Evolutionary conservation across 2,888 invertebrate species (phyloP).

Genomic region (Automeris io): DNA sequence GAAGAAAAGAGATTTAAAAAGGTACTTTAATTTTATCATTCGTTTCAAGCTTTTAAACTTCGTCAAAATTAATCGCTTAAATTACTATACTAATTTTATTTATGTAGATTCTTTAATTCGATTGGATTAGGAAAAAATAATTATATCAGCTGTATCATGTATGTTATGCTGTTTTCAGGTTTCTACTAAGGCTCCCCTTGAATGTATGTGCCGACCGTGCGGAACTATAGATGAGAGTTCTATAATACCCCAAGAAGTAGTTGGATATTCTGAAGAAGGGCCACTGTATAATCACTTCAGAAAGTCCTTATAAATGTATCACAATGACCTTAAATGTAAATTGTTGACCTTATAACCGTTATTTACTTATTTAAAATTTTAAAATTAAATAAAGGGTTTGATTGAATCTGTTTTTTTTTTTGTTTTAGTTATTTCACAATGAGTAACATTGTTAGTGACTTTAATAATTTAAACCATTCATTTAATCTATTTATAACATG

Average conservation of each 20-base stretch:
- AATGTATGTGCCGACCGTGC: constrained; percentile 96
- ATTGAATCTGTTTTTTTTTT: too few relatives aligned
- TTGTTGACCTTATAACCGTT: background rate
- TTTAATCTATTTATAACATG: too few relatives aligned
- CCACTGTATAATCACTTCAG: constrained; percentile 88
- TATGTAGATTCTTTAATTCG: too few relatives aligned
- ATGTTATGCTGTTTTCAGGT: too few relatives aligned
- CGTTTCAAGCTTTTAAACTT: too few relatives aligned
- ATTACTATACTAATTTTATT: too few relatives aligned
- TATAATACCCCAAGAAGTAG: constrained; percentile 92
- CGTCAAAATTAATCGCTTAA: too few relatives aligned
- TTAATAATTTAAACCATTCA: too few relatives aligned
- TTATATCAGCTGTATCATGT: too few relatives aligned
- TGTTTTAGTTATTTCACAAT: too few relatives aligned
- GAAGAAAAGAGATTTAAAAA: constrained; percentile 91
- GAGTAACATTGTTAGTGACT: too few relatives aligned
- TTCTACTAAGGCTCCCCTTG: constrained; percentile 93
- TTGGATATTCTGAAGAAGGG: constrained; percentile 89
- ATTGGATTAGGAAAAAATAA: too few relatives aligned
- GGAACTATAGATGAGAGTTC: constrained; percentile 92
- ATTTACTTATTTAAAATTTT: background rate
- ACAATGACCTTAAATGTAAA: background rate
- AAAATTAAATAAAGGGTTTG: constrained; percentile 17
- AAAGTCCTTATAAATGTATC: constrained; percentile 75
- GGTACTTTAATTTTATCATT: constrained; percentile 66